Evolutionary conservation across 2,888 invertebrate species (phyloP).

Genomic region (Yponomeuta sedellus): DNA sequence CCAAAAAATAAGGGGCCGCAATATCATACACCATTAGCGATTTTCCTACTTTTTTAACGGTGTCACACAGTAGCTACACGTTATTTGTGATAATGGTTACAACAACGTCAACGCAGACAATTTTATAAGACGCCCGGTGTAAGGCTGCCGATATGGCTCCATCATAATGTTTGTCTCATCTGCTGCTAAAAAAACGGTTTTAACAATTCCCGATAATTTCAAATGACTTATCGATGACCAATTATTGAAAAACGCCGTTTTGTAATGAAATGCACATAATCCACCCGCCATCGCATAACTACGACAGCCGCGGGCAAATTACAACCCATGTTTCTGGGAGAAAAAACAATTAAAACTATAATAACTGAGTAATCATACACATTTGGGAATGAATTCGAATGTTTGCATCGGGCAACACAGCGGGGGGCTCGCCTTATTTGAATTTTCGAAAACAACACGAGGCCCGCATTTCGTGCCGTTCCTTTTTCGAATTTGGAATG

Average conservation of each 20-base stretch:
- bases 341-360: conserved; percentile 61
- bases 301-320: conserved; percentile 26
- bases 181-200: neutral
- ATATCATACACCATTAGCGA: conserved; percentile 79
- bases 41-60: conserved; percentile 75
- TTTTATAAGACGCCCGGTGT: conserved; percentile 10
- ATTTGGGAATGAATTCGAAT: neutral
- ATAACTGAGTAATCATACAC: conserved; percentile 26
- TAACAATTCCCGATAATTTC: neutral
- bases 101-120: conserved; percentile 5
- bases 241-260: neutral
- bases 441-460: conserved; percentile 60
- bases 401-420: conserved; percentile 38
- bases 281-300: conserved; percentile 1
- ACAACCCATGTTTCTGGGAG: conserved; percentile 41
- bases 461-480: conserved; percentile 57
- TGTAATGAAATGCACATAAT: conserved; percentile 4
- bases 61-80: conserved; percentile 58
- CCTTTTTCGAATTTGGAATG: conserved; percentile 72
- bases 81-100: conserved; percentile 20
- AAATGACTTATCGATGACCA: neutral
- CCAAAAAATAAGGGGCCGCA: conserved; percentile 71
- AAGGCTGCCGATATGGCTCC: conserved; percentile 5
- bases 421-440: conserved; percentile 48
- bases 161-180: neutral